Base-by-base conservation (phyloP, 2,888 invertebrate genomes). In the Eupithecia centaureata region DNA sequence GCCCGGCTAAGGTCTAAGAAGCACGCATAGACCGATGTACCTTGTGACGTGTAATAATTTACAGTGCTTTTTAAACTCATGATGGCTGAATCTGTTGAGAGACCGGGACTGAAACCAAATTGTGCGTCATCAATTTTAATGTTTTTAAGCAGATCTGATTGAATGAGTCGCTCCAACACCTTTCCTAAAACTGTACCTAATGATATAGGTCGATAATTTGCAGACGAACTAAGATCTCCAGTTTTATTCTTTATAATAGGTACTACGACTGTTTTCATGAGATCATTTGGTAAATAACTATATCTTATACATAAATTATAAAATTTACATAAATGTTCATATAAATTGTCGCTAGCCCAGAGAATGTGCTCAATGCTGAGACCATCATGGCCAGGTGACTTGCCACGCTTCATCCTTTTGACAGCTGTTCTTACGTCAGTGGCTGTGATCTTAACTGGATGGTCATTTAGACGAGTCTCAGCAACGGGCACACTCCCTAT, bases 1-100 rank as follows among this genome's bases (percentile, higher is more conserved):
- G 76, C 76, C 0, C 68, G 61, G n/a, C 61, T 61, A 7, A 61
- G 27, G 52, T 61, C 61, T 22, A 65, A 25, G 25, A 65, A 61
- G 15, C 52, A 61, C 10, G 61, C 61, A 18, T 51, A 57, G n/a
- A 59, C 32, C 32, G 51, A 33, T 1, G 61, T 61, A 27, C 54
- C 7, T 28, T 54, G 62, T 27, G 54, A 33, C 5, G 61, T 56
- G 10, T 65, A 65, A 25, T 65, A 65, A 8, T 61, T 42, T 1
- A 65, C 47, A 7, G 59, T 63, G 25, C 59, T 59, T 59, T 67
- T 62, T 25, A 67, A 32, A 5, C 54, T 51, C 42, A 61, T 56
- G n/a, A 61, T 63, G 5, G 61, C 67, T 1, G 63, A 63, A 47
- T 67, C 67, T 8, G 63, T 67, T 33, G 67, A n/a, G n/a, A n/a